Evolutionary conservation across 2,797 vertebrate species (phyloP).

Genomic region (Argyrosomus regius): DNA sequence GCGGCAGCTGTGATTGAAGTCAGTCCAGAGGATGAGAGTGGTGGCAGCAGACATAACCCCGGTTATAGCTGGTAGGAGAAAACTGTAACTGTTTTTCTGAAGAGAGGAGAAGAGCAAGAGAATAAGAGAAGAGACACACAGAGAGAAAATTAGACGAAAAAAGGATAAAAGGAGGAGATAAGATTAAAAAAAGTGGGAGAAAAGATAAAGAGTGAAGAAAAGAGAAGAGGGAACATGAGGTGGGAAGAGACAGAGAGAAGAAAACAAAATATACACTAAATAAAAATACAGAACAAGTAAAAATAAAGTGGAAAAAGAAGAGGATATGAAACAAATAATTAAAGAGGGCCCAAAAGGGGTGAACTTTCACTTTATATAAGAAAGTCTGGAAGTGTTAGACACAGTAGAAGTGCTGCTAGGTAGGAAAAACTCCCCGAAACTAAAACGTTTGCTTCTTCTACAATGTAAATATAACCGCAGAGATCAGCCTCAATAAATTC

Average conservation of each 20-base stretch:
- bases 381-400: not conserved
- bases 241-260: too few relatives aligned
- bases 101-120: not conserved
- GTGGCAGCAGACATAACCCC: slow-evolving; percentile 36
- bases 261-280: not conserved
- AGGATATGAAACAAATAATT: not conserved
- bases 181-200: not conserved
- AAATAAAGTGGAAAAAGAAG: not conserved
- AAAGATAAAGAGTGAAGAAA: not conserved
- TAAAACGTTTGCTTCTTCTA: not conserved
- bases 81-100: slow-evolving; percentile 18
- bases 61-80: slow-evolving; percentile 5
- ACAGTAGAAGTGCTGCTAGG: not conserved
- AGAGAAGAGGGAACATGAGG: not conserved
- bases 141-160: not conserved
- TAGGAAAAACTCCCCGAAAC: too few relatives aligned
- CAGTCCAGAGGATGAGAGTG: slow-evolving; percentile 27
- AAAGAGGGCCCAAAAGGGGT: not conserved
- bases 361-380: not conserved
- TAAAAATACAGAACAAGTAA: not conserved
- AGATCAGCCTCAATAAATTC: slow-evolving; percentile 6
- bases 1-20: slow-evolving; percentile 37
- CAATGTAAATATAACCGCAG: not conserved
- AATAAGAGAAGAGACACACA: not conserved
- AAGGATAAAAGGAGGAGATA: not conserved